phyloP scores from a whole-genome alignment of 2,797 vertebrate species.

The Psittacula echo region DNA sequence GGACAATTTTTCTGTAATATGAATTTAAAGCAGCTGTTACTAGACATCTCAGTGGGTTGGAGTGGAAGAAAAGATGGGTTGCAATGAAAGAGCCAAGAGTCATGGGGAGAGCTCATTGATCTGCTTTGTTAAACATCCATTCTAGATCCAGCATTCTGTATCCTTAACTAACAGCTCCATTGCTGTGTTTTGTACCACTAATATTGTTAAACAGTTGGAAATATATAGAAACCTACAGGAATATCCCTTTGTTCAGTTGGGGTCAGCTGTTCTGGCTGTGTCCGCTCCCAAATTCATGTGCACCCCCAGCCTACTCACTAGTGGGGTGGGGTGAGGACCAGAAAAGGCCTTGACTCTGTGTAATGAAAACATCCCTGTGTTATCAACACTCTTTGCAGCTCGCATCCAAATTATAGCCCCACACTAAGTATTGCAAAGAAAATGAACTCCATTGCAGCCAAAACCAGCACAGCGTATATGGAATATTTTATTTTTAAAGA shows the following conservation, averaged over 20 bases:
- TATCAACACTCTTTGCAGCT: not conserved
- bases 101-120: not conserved
- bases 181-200: not conserved
- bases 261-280: not conserved
- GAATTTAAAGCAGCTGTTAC: not conserved
- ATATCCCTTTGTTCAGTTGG: not conserved
- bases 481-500: not conserved
- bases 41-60: not conserved
- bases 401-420: not conserved
- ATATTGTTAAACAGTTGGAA: not conserved
- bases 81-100: not conserved
- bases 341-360: not conserved
- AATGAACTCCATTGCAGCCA: not conserved
- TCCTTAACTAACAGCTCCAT: not conserved
- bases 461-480: not conserved
- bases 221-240: not conserved
- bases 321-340: not conserved
- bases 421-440: not conserved
- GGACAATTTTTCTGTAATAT: not conserved
- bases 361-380: not conserved
- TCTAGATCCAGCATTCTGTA: not conserved
- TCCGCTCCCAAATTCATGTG: not conserved
- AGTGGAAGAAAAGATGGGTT: not conserved
- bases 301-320: not conserved
- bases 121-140: not conserved